Evolutionary conservation across 2,888 invertebrate species (phyloP).

Genomic region (Sinodicranocentrus sp.): DNA sequence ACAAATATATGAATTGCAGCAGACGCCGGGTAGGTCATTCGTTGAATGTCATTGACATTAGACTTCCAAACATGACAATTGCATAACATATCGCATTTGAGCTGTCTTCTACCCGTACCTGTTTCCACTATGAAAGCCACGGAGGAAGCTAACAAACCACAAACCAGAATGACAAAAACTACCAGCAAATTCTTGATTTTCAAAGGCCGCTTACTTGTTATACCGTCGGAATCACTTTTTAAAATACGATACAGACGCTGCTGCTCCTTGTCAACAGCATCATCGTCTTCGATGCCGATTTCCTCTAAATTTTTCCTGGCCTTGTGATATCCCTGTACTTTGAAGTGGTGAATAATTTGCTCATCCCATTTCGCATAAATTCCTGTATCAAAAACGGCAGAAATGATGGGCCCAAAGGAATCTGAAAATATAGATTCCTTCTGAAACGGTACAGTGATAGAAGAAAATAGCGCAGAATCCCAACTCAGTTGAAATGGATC

Average conservation of each 20-base stretch:
- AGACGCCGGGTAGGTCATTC: no score
- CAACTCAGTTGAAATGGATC: neutral
- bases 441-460: constrained; percentile 28
- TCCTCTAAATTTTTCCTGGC: neutral
- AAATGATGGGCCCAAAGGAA: constrained; percentile 23
- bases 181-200: constrained; percentile 25
- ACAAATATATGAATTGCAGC: no score
- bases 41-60: no score
- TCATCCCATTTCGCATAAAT: constrained; percentile 29
- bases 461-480: constrained; percentile 27
- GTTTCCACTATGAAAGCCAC: neutral
- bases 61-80: no score
- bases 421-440: constrained; percentile 41
- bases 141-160: neutral
- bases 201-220: neutral
- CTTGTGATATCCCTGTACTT: neutral
- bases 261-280: neutral
- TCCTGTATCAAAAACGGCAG: constrained; percentile 4
- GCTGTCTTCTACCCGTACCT: no score
- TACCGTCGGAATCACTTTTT: neutral
- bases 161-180: constrained; percentile 17
- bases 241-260: neutral
- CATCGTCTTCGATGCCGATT: neutral
- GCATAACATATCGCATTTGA: no score
- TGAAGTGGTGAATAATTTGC: constrained; percentile 11